These are phyloP conservation scores for Oncorhynchus mykiss DNA, from an alignment of 2,113 vertebrate species.

Conservation along the genomic window DNA sequence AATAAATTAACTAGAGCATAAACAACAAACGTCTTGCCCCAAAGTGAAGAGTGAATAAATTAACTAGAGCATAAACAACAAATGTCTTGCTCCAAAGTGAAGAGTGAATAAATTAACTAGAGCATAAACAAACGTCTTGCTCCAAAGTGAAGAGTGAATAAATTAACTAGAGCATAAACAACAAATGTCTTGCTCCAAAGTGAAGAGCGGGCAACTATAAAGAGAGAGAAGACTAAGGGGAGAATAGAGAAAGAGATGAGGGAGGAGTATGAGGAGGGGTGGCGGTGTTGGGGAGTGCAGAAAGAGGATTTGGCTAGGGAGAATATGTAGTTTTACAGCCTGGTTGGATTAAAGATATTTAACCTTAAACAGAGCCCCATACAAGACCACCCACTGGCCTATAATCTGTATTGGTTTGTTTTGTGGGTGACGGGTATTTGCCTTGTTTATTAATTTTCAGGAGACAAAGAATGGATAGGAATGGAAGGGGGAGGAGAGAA, in stretches of 20 bases:
- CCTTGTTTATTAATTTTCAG: slow-evolving; percentile 55
- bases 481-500: not conserved
- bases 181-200: no score
- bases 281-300: not conserved
- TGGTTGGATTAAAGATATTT: slow-evolving; percentile 63
- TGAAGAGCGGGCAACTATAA: not conserved
- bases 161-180: no score
- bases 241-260: not conserved
- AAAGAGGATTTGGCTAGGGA: slow-evolving; percentile 43
- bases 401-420: slow-evolving; percentile 29
- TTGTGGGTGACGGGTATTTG: slow-evolving; percentile 46
- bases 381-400: slow-evolving; percentile 61
- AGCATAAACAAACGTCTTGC: no score
- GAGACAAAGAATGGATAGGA: slow-evolving; percentile 14
- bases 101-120: no score
- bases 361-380: slow-evolving; percentile 55
- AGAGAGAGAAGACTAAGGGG: slow-evolving; percentile 6
- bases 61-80: no score
- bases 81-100: no score
- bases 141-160: no score
- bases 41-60: no score
- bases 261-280: not conserved
- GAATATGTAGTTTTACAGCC: slow-evolving; percentile 60
- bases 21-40: no score
- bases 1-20: no score